These are phyloP conservation scores for Nothoprocta pentlandii DNA, from an alignment of 2,113 vertebrate genomes.

Conservation along the genomic window DNA sequence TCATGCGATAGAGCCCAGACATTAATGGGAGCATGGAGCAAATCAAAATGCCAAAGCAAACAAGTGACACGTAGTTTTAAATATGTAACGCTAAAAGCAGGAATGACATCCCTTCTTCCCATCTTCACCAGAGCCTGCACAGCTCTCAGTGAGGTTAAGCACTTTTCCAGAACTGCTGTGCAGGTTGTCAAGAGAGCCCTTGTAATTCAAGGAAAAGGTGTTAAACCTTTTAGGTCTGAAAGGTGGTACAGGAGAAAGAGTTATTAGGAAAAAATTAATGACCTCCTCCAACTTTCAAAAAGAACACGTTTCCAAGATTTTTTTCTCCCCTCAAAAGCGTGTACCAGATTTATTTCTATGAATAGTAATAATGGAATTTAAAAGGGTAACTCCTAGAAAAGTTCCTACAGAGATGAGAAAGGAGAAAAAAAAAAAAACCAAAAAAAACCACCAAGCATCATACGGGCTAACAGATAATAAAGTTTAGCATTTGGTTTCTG, in stretches of 20 bases:
- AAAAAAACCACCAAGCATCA: neutral
- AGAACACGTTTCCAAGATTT: neutral
- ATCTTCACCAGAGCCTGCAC: neutral
- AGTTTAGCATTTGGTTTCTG: neutral
- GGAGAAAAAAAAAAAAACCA: neutral
- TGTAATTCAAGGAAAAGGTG: neutral
- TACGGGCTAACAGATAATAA: neutral
- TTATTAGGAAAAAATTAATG: neutral
- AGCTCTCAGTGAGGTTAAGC: neutral
- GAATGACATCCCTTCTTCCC: neutral
- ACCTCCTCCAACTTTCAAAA: neutral
- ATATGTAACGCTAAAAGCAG: neutral
- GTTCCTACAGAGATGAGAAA: neutral
- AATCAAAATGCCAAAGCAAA: too few relatives aligned
- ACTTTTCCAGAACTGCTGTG: neutral
- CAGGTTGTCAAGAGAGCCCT: neutral
- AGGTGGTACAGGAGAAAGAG: rapidly evolving
- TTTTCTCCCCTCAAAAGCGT: neutral
- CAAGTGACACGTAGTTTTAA: neutral
- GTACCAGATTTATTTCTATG: neutral
- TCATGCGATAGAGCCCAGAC: neutral
- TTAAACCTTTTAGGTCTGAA: neutral
- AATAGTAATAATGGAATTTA: too few relatives aligned
- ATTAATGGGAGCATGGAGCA: neutral
- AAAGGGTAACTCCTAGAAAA: neutral